Base-by-base conservation (phyloP, 2,113 vertebrate genomes). In the Todiramphus chloris region DNA sequence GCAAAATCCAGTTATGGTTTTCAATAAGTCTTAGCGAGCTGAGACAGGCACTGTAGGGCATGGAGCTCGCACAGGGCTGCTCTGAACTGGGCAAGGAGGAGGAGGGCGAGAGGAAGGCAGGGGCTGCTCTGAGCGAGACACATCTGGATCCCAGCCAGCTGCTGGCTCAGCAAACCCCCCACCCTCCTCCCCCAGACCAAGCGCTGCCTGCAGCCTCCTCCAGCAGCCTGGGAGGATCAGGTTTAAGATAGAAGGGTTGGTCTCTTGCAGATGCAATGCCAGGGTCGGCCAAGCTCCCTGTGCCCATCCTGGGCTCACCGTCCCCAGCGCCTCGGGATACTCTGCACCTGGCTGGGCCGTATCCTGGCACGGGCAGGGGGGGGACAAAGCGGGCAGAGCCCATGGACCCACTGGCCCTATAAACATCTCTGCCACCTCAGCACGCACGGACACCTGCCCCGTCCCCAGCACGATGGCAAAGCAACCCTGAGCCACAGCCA, bases 1-100 rank as follows among this genome's bases (percentile, higher is more conserved):
- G 91, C 84, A 87, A 69, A 93, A 93, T 77, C 93, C 96, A 43
- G 62, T 62, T 50, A 44, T 0, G 35, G 66, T 64, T 96, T 87
- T 83, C 69, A 85, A 1, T 7, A 30, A 16, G 89, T 15, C 39
- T 89, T 68, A 11, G 69, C 3, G 11, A 70, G 90, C 79, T 0
- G 50, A 88, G 85, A 67, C 2, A 2, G 4, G 69, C 64, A 50
- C 83, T 2, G 10, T 51, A 62, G 39, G 56, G 90, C 62, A 64
- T 24, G 37, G 4, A 0, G 2, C 33, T 58, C 43, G 12, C 25
- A 35, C 0, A 3, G 55, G 58, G 33, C 58, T 43, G 69, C 60
- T 70, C 63, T 0, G 1, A 69, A 62, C 18, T 8, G 10, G 69
- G 50, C 30, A 4, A 30, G 5, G 35, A 58, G 77, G 41, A 80